Base-by-base conservation (phyloP, 2,888 invertebrate species). In the Hypomecis punctinalis region DNA sequence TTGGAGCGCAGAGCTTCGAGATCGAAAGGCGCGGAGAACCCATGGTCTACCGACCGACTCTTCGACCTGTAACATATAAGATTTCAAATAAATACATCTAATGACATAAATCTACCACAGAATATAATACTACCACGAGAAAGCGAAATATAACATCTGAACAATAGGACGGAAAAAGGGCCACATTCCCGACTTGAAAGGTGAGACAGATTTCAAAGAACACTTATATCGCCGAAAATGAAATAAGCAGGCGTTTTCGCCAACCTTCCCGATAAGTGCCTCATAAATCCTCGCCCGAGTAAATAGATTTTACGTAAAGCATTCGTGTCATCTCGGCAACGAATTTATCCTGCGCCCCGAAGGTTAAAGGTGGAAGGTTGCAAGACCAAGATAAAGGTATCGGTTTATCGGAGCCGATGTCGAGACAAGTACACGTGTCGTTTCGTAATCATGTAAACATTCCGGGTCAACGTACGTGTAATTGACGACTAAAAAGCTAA, bases 11-110 rank as follows among this genome's bases (percentile, higher is more conserved):
- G 94, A 61, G 97, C 95, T 76, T 97, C 97, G 93, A 97, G 94
- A 92, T 97, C 97, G 87, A 97, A 97, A 70, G 97, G 97, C 74
- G 97, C 94, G 71, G 96, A 95, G 83, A 97, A 96, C 81, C 97
- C 97, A 94, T 97, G 97, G 93, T 97, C 97, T 80, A 97, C 97
- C 80, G 97, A 97, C 79, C 97, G 96, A 88, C 97, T 97, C 92
- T 97, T 97, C 89, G 97, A 97, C 97, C 97, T 97, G 94, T 72
- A 94, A 94, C 63, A 76, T 58, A 72, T 60, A 69, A 71, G 6
- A 58, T 62, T 54, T 39, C 23, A 23, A 60, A 55, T 51, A 51
- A 13, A 57, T 43, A 47, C 43, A 61, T 40, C n/a, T 39, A 43
- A 53, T 43, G 46, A 52, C 40, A 40, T 6, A 52, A 52, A 40